Evolutionary conservation across 2,888 invertebrate species (phyloP), one percentile per base, ranked within the genome.

Genomic region (Patella pellucida): DNA sequence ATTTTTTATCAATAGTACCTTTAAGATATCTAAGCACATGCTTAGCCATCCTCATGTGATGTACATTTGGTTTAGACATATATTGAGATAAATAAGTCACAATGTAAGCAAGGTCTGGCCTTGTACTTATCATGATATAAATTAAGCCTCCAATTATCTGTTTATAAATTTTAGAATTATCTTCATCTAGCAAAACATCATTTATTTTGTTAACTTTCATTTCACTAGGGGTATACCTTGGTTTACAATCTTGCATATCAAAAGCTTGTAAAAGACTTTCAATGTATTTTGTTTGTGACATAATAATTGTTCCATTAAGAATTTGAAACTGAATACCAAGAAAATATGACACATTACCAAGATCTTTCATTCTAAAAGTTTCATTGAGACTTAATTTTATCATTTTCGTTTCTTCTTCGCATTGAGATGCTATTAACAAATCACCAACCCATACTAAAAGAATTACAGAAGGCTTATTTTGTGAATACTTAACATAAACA

Each of bases 391-490:
- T 51, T 1, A 9, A 15, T 68, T 76, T 73, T 7, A 51, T 54
- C 1, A 51, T 31, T 3, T 16, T 16, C 69, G 73, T 51, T n/a
- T 73, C 16, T 12, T 7, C 12, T 7, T 69, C 62, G 68, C 41
- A 73, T 27, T 51, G 56, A 14, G 67, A 56, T 50, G 69, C 73
- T 11, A 73, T 52, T 15, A 76, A 56, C 19, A 76, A 31, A 73
- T 76, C 76, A 76, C 73, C 76, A 9, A 76, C 73, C 76, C 76
- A 76, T 11, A 73, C 23, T 16, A 73, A 27, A n/a, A 76, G 15
- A 19, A 76, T 62, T 62, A n/a, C 54, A 0, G 54, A 15, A 54
- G 54, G n/a, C 15, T 54, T 31, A 51, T 72, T 73, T 11, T 52
- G 41, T 41, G 12, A 11, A 31, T 27, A 16, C 69, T 69, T 69